Evolutionary conservation across 2,888 invertebrate genomes (phyloP), one percentile per base, ranked within the genome.

Genomic region (Trachelus troglodyta): DNA sequence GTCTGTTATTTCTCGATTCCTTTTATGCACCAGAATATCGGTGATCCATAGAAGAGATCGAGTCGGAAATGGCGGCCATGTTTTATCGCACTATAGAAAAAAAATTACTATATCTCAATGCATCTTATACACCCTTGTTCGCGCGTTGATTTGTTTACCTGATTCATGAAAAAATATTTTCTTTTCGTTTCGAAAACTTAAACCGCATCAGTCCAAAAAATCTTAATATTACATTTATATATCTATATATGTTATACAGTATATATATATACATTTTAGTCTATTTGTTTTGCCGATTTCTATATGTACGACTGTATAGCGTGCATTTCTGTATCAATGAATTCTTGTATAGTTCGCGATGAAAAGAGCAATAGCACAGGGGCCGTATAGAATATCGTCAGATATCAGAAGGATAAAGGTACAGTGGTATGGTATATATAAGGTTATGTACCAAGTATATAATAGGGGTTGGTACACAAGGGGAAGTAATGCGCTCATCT

Each of bases 401-500:
- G 56, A 56, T 56, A 56, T 56, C 56, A 23, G 56, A 56, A 23
- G 56, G 56, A 56, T 56, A 56, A 56, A 56, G 56, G 56, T 56
- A 56, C 56, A 56, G 56, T 23, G 23, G 56, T 56, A 15, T 1
- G 23, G 15, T 56, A 23, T 56, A 56, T 40, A 40, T 40, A 56
- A 56, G 56, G 56, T 15, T 56, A 56, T 56, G 23, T 56, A 23
- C 56, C 56, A 56, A 56, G 56, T 56, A 56, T 56, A 56, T 56
- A 56, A 56, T 56, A 56, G 56, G 56, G 56, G 56, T 15, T 56
- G 56, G 56, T 56, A 86, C 84, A 86, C 85, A 85, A 85, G 86
- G 86, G 85, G 85, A 86, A 86, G 85, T 85, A 85, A 85, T 85
- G 85, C 85, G 85, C 85, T 85, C 85, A 85, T 85, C 85, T 85